Base-by-base conservation (phyloP, 2,888 invertebrate genomes). In the Volucella inanis region DNA sequence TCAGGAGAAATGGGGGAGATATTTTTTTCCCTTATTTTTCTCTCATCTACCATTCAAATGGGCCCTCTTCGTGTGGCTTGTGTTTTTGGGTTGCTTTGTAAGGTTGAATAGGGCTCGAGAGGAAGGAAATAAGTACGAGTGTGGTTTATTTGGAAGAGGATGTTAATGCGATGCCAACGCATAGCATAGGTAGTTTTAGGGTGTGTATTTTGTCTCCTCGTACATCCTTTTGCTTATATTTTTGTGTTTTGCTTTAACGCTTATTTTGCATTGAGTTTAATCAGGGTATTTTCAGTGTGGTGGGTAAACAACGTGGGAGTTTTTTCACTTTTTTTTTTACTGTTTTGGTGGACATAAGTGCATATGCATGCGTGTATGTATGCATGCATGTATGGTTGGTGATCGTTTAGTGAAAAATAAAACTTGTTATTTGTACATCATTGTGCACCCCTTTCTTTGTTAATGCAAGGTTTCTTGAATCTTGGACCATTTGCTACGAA, bases 371-470 rank as follows among this genome's bases (percentile, higher is more conserved):
- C 57, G 39, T 55, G 47, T 39, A 22, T 55, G 22, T 4, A 12
- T 12, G 39, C 57, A 45, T 55, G 47, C 22, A 22, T 55, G 22
- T 4, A 14, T 39, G 41, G 52, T 41, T 61, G 52, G 11, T 50
- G 61, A 47, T 54, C 41, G 43, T 18, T 55, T 61, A 31, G 22
- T 22, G 10, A 49, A 59, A 39, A 59, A 61, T n/a, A 59, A 80
- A 79, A 74, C 65, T 61, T 61, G 74, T 74, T 70, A 38, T 70
- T 62, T 45, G 45, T 10, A 47, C 70, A 81, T 70, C 75, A 45
- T 64, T 64, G 8, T 74, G 59, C 76, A 81, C 81, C 75, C 74
- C 74, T 80, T 80, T 80, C 74, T 76, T 81, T 75, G 39, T 72
- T 49, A 15, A 41, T 55, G 54, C 57, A 64, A 55, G 64, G 50